phyloP scores from a whole-genome alignment of 23 tunicate genomes.

The Trididemnum miniatum region DNA sequence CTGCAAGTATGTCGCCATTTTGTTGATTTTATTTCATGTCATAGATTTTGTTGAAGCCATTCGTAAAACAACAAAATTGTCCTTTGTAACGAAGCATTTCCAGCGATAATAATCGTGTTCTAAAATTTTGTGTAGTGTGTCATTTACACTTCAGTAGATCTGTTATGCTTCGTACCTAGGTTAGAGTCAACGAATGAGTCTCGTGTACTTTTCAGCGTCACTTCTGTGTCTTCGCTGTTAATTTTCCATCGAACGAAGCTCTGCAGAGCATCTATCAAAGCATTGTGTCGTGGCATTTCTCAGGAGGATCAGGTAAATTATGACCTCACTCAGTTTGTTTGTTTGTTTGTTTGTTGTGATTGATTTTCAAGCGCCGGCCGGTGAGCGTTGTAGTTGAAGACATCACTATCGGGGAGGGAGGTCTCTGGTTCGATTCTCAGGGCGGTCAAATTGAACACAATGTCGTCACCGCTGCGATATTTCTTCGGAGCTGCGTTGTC shows the following conservation, averaged over 20 bases:
- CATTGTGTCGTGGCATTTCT: constrained; percentile 71
- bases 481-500: too few species aligned
- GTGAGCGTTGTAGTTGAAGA: too few species aligned
- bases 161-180: too few species aligned
- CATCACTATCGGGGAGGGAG: too few species aligned
- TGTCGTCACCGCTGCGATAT: too few species aligned
- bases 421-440: too few species aligned
- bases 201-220: constrained; percentile 84
- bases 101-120: not conserved
- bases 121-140: not conserved
- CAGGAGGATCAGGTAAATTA: constrained; percentile 52
- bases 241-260: constrained; percentile 77
- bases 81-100: not conserved
- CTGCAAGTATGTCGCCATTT: constrained; percentile 54
- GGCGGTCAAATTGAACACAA: too few species aligned
- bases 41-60: too few species aligned
- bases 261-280: constrained; percentile 67
- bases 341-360: too few species aligned
- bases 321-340: not conserved
- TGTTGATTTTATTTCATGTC: not conserved
- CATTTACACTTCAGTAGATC: too few species aligned
- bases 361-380: too few species aligned
- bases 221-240: constrained; percentile 90
- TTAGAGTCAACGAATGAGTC: too few species aligned
- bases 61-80: not conserved